Evolutionary conservation across 1,140 invertebrate genomes (phyloP), one percentile per base, ranked within the genome.

Genomic region (Platyscapa corneri): DNA sequence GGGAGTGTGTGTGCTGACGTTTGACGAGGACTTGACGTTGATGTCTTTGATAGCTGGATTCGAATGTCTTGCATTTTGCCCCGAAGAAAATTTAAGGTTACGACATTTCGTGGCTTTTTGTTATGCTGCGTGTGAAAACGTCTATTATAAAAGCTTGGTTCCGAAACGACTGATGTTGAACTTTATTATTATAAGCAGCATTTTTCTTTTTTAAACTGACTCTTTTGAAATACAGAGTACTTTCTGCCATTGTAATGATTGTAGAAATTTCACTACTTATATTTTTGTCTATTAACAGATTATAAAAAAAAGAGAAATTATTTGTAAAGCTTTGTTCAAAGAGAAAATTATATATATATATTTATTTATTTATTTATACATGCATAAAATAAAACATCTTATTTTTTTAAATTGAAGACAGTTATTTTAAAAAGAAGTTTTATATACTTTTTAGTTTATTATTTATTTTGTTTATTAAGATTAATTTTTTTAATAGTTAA

Each of bases 11-110:
- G 64, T 64, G 64, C 7, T 42, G 34, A 37, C 53, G 79, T 87
- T 89, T 90, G 89, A 90, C 88, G 89, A 89, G 89, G 74, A 89
- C 87, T 87, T 88, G 89, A 90, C 89, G 87, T 90, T 90, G 88
- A 89, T 89, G 87, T 86, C 85, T 89, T 89, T 88, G 87, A 90
- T 88, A 84, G 86, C 81, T 78, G 88, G 88, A 88, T 89, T 89
- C 89, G 86, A 89, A 90, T 89, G 87, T 90, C 89, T 87, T 83
- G 60, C 18, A 23, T 23, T 32, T 30, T 32, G 34, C 83, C 46
- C 53, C 67, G 42, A 89, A 86, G 85, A 88, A 89, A 89, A 90
- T 88, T 89, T 88, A 72, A 88, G 87, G 88, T 88, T 87, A 86
- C 82, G 60, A 84, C 79, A 82, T 88, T 87, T 77, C 37, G 37